A percentile compares a stretch with the other conserved stretches of the same genome.
Conservation (phyloP, 2,888 invertebrate species). For the Dendrolimus pini region DNA sequence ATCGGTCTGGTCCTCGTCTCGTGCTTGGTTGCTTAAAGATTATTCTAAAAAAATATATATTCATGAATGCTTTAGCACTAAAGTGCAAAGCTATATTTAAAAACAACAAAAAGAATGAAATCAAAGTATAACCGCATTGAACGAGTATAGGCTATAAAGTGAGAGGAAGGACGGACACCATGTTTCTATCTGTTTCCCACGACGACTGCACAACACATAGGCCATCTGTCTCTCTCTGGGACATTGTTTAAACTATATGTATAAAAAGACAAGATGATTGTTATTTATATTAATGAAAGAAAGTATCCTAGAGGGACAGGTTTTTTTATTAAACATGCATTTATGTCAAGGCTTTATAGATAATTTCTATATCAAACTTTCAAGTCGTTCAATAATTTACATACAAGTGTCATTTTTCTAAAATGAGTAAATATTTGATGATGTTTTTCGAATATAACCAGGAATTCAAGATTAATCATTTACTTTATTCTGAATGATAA, state of each 20-base stretch:
- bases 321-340: slow-evolving; percentile 31
- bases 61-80: too few relatives aligned
- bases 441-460: too few relatives aligned
- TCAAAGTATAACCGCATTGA: too few relatives aligned
- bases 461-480: too few relatives aligned
- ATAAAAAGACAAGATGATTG: slow-evolving; percentile 10
- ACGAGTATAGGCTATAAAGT: slow-evolving; percentile 25
- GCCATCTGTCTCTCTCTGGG: slow-evolving; percentile 26
- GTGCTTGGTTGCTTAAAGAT: too few relatives aligned
- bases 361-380: slow-evolving; percentile 12
- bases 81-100: too few relatives aligned
- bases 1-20: too few relatives aligned
- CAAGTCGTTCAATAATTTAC: background rate
- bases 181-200: slow-evolving; percentile 60
- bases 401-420: too few relatives aligned
- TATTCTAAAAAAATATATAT: too few relatives aligned
- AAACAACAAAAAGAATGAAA: too few relatives aligned
- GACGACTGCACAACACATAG: slow-evolving; percentile 35
- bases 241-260: slow-evolving; percentile 9
- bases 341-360: slow-evolving; percentile 32
- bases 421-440: too few relatives aligned
- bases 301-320: slow-evolving; percentile 42
- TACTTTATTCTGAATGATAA: too few relatives aligned
- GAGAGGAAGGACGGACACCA: slow-evolving; percentile 60
- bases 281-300: slow-evolving; percentile 21